Base-by-base conservation (phyloP, 2,888 invertebrate species). In the Hypomecis atomaria region DNA sequence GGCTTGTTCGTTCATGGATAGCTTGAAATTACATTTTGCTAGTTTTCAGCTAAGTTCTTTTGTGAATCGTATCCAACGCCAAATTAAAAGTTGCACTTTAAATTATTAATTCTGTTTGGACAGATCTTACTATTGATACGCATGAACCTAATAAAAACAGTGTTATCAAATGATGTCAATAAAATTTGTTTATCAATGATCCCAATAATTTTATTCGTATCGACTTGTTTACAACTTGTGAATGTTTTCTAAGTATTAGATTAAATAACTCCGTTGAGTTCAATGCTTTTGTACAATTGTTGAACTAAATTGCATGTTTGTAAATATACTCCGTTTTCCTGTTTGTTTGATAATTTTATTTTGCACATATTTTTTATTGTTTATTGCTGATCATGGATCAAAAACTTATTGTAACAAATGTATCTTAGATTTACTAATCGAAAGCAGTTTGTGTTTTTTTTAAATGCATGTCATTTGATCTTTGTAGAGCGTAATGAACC, bases 81-180 rank as follows among this genome's bases (percentile, higher is more conserved):
- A 38, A 43, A 43, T 43, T 11, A 11, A 43, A 43, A 11, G 10
- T 11, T 23, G 23, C 3, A 23, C 23, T 23, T 2, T 23, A 23
- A 23, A 23, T 2, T 23, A 23, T 23, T 23, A 23, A 23, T 23
- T 23, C 23, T 23, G 3, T 23, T 23, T 23, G 23, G 23, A 23
- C 1, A 23, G 23, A 3, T 23, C 3, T 23, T 50, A 9, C 13
- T 13, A 9, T 23, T 42, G 33, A 33, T 40, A 40, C 23, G 8
- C 36, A 45, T 37, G 10, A 55, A 44, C 9, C 11, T 55, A 55
- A 44, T 34, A 55, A 34, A 56, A 56, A 56, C 47, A 38, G 10
- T 47, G 38, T 56, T 56, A 56, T 56, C 56, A 47, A 47, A 47
- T 47, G 13, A 47, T 56, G 45, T 47, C 47, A 47, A 56, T 38